Percentiles rank a stretch among this genome's conserved stretches.
These are phyloP conservation scores for Poecilobothrus nobilitatus DNA, from an alignment of 2,888 invertebrate species.

Conservation along the genomic window DNA sequence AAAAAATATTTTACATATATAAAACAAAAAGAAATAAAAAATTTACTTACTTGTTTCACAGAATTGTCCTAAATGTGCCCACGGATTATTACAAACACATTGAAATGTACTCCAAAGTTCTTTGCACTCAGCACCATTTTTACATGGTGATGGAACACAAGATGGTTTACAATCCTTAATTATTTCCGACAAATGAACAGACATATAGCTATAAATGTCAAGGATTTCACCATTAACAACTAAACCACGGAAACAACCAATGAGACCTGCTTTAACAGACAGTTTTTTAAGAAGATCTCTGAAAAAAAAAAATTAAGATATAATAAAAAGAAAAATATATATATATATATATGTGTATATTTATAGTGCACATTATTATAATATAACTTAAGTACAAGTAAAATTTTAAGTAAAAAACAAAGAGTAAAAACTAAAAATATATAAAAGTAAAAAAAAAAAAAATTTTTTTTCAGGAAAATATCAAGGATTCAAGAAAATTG, in stretches of 20 bases:
- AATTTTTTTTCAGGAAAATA: no score
- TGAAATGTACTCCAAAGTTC: slow-evolving; percentile 88
- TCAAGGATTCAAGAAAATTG: no score
- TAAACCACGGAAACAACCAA: slow-evolving; percentile 87
- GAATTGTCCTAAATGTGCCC: slow-evolving; percentile 83
- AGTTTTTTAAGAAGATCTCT: slow-evolving; percentile 75
- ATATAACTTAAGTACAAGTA: no score
- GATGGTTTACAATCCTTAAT: slow-evolving; percentile 90
- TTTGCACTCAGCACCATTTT: slow-evolving; percentile 82
- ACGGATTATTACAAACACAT: slow-evolving; percentile 84
- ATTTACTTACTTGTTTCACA: slow-evolving; percentile 80
- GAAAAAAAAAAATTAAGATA: slow-evolving; percentile 27
- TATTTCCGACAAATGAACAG: slow-evolving; percentile 82
- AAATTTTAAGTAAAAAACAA: no score
- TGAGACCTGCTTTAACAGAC: slow-evolving; percentile 78
- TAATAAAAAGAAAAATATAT: background rate
- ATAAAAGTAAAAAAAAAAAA: no score
- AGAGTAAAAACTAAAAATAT: no score
- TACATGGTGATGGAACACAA: slow-evolving; percentile 88
- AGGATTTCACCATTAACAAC: slow-evolving; percentile 86
- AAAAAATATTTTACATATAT: no score
- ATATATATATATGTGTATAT: no score
- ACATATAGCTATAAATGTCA: slow-evolving; percentile 87
- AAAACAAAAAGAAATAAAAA: no score
- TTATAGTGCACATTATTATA: no score